Percentiles rank a stretch among this genome's conserved stretches.
Conservation (phyloP, 2,113 vertebrate genomes). For the Carlito syrichta region DNA sequence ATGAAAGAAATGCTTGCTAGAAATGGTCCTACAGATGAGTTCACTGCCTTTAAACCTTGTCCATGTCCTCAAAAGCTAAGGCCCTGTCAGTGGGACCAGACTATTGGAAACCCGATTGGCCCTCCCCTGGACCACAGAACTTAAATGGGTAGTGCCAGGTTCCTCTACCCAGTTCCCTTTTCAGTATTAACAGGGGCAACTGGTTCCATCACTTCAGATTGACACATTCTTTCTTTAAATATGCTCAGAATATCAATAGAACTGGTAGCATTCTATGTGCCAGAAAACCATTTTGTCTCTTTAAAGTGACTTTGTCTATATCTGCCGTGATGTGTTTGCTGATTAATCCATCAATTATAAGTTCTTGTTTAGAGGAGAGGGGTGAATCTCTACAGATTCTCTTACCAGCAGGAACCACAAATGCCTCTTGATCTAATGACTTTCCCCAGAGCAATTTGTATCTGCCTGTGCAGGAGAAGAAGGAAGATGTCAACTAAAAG, state of each 20-base stretch:
- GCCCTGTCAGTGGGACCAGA: not conserved
- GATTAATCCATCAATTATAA: not conserved
- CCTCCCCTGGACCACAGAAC: not conserved
- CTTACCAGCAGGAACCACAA: not conserved
- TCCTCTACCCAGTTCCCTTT: not conserved
- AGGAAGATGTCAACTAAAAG: not conserved
- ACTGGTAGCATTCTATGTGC: not conserved
- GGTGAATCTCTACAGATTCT: not conserved
- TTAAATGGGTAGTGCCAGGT: rapidly evolving
- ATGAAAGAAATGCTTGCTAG: not conserved
- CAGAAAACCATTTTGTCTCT: not conserved
- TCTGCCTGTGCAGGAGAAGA: not conserved
- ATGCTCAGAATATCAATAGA: too few relatives aligned
- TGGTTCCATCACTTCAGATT: rapidly evolving
- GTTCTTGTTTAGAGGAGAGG: not conserved
- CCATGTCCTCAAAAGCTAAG: not conserved
- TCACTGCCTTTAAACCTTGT: not conserved
- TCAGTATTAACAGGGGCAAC: not conserved
- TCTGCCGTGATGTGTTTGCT: not conserved
- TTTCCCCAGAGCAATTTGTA: not conserved
- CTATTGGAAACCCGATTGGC: not conserved
- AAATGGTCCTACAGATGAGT: not conserved
- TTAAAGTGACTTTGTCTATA: not conserved
- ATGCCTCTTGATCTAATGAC: not conserved
- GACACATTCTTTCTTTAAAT: not conserved